phyloP scores from a whole-genome alignment of 2,113 vertebrate species.

The Brachionichthys hirsutus region DNA sequence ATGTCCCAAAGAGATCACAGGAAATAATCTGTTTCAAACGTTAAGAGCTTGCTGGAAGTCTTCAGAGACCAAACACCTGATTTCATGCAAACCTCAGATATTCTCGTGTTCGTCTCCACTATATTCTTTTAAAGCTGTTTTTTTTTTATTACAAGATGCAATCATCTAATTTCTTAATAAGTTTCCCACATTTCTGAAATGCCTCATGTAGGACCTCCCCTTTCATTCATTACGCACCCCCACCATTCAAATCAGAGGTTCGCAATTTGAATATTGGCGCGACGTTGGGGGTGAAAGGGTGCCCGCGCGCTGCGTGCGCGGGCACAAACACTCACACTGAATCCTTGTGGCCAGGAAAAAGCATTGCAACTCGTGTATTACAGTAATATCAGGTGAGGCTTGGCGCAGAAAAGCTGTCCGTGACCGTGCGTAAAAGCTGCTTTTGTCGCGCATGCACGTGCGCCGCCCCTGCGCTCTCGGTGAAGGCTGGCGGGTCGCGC shows the following conservation, averaged over 20 bases:
- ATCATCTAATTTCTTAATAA: background rate
- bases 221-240: slow-evolving; percentile 58
- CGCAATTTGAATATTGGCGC: slow-evolving; percentile 69
- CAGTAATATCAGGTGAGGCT: slow-evolving; percentile 6
- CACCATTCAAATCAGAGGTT: slow-evolving; percentile 47
- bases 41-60: too few relatives aligned
- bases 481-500: slow-evolving; percentile 41
- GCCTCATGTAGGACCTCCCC: slow-evolving; percentile 1
- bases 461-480: slow-evolving; percentile 14
- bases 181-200: slow-evolving; percentile 9
- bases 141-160: too few relatives aligned
- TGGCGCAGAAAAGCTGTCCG: background rate
- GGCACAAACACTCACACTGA: slow-evolving; percentile 10
- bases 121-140: too few relatives aligned
- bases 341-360: slow-evolving; percentile 12
- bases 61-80: too few relatives aligned
- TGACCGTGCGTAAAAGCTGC: slow-evolving; percentile 24
- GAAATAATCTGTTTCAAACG: too few relatives aligned
- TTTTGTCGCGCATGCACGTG: background rate
- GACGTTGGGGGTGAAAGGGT: slow-evolving; percentile 48
- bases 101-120: too few relatives aligned
- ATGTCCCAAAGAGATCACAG: too few relatives aligned
- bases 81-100: too few relatives aligned
- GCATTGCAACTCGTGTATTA: slow-evolving; percentile 14
- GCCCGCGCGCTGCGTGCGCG: slow-evolving; percentile 13